A percentile compares a stretch with the other conserved stretches of the same genome.
These are phyloP conservation scores for Mythimna ferrago DNA, from an alignment of 2,888 invertebrate genomes.

Conservation along the genomic window DNA sequence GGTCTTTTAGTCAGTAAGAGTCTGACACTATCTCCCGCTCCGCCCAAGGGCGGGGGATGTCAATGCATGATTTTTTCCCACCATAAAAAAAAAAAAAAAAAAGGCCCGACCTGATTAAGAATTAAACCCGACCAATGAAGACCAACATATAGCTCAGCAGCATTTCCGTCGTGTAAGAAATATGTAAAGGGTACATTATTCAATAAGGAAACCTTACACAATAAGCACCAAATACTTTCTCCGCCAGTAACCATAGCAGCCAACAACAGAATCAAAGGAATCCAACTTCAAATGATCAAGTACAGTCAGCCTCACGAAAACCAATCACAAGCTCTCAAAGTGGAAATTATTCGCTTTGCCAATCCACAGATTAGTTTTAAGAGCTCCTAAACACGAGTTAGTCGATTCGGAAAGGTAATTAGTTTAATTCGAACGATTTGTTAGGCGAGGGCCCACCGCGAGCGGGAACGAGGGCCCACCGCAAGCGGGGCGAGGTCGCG, in stretches of 20 bases:
- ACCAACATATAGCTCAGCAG: background rate
- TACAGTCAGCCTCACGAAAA: constrained; percentile 46
- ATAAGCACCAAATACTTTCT: background rate
- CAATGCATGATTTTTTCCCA: no score
- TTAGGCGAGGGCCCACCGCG: constrained; percentile 46
- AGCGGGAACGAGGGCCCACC: background rate
- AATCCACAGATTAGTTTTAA: constrained; percentile 72
- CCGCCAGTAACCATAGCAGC: constrained; percentile 24
- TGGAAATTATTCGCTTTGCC: constrained; percentile 65
- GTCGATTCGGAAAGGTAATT: constrained; percentile 71
- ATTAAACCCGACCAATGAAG: background rate
- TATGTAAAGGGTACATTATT: background rate
- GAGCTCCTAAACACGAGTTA: constrained; percentile 72
- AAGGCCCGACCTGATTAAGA: background rate
- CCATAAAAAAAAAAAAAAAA: no score
- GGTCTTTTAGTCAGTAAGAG: no score
- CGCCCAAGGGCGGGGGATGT: no score
- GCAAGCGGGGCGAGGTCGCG: background rate
- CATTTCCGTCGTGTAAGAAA: background rate
- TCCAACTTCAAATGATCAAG: constrained; percentile 56
- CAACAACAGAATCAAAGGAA: constrained; percentile 53
- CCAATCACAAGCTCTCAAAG: constrained; percentile 62
- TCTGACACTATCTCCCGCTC: no score
- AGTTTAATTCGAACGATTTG: constrained; percentile 72
- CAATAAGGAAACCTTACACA: background rate